A percentile compares a stretch with the other conserved stretches of the same genome.
Evolutionary conservation across 37 sponge, comb jelly and placozoan genomes (phyloP).

Genomic region (Crambe crambe): DNA sequence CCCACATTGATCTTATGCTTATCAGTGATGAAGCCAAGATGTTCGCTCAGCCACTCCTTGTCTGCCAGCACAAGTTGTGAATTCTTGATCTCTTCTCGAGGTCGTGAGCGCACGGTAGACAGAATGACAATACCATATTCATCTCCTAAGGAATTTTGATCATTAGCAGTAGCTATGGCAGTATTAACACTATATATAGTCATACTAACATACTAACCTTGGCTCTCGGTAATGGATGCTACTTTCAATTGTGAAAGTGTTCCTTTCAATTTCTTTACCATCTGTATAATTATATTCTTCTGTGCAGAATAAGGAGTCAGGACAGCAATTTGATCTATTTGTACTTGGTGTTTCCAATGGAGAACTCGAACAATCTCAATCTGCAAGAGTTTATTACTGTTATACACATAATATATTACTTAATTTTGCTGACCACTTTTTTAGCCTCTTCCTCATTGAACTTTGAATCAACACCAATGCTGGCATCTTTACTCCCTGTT

Average conservation of each 20-base stretch:
- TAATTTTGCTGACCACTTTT: no score
- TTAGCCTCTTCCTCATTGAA: slow-evolving; percentile 56
- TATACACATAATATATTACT: no score
- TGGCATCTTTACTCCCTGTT: background rate
- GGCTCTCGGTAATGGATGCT: slow-evolving; percentile 62
- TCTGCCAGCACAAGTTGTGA: slow-evolving; percentile 33
- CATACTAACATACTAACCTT: slow-evolving; percentile 37
- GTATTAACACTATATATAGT: no score
- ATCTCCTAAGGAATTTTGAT: slow-evolving; percentile 47
- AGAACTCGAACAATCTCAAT: slow-evolving; percentile 38
- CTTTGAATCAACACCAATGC: slow-evolving; percentile 39
- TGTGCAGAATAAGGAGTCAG: slow-evolving; percentile 73
- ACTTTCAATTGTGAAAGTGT: slow-evolving; percentile 26
- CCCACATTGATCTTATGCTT: no score
- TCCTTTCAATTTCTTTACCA: background rate
- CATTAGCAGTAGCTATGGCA: background rate
- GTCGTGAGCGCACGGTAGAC: slow-evolving; percentile 69
- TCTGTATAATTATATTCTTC: slow-evolving; percentile 16
- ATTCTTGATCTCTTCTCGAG: slow-evolving; percentile 53
- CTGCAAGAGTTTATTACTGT: no score
- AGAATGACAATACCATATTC: slow-evolving; percentile 69
- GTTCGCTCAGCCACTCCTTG: no score
- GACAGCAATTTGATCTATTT: slow-evolving; percentile 27
- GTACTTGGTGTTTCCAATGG: background rate
- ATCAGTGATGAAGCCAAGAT: slow-evolving; percentile 78